phyloP scores from a whole-genome alignment of 2,797 vertebrate species.

The Galagoides demidoff region DNA sequence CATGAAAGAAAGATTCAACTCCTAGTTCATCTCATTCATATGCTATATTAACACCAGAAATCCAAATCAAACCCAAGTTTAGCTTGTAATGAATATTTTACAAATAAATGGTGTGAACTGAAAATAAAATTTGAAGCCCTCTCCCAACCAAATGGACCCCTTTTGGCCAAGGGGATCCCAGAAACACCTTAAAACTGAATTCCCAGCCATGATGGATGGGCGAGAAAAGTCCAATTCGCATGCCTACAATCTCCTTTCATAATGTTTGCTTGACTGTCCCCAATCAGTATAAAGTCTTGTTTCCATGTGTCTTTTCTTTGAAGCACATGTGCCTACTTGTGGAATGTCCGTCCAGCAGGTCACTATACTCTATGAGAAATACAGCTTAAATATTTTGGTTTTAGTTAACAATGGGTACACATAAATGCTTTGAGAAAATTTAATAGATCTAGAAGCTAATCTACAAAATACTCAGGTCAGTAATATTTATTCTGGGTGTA shows the following conservation, averaged over 20 bases:
- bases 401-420: neutral
- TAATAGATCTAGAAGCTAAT: conserved; percentile 12
- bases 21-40: conserved; percentile 4
- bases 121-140: neutral
- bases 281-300: neutral
- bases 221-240: neutral
- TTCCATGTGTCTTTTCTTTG: neutral
- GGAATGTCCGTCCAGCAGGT: neutral
- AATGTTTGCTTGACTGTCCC: neutral
- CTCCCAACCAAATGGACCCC: neutral
- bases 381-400: neutral
- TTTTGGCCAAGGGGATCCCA: neutral
- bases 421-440: neutral
- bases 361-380: neutral
- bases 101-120: neutral
- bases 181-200: neutral
- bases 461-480: conserved; percentile 28
- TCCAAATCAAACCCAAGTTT: conserved; percentile 49
- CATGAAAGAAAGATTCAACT: conserved; percentile 18
- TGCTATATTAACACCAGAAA: neutral
- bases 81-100: conserved; percentile 26
- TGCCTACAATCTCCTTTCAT: neutral
- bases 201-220: neutral
- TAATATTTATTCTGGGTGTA: neutral
- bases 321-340: neutral